Evolutionary conservation across 2,797 vertebrate genomes (phyloP).

Genomic region (Lacerta bilineata): DNA sequence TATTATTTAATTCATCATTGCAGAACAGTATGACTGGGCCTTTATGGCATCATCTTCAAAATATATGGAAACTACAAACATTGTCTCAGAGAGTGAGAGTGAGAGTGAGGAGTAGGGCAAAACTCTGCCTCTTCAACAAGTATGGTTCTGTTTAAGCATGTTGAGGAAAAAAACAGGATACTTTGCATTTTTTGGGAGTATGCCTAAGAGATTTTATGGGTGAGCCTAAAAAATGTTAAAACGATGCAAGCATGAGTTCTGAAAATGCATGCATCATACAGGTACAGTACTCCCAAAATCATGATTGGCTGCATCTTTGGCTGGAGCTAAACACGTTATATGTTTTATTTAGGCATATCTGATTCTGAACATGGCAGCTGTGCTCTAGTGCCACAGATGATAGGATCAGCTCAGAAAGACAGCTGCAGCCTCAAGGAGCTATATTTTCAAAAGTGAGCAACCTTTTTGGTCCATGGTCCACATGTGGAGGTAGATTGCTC

Average conservation of each 20-base stretch:
- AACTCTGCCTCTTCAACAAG: neutral
- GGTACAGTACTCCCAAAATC: too few species aligned
- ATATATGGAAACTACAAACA: constrained; percentile 11
- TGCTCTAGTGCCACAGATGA: neutral
- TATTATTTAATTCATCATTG: constrained; percentile 6
- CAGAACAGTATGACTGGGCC: neutral
- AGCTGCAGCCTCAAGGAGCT: neutral
- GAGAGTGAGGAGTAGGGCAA: neutral
- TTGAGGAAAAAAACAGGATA: neutral
- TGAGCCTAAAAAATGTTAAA: neutral
- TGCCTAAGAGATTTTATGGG: too few species aligned
- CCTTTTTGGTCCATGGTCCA: neutral
- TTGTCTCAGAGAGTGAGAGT: neutral
- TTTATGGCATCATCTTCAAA: constrained; percentile 24
- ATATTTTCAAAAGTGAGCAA: neutral
- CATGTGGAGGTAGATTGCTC: neutral
- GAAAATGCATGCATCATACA: neutral
- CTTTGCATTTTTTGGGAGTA: neutral
- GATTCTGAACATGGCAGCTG: neutral
- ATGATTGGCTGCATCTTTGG: too few species aligned
- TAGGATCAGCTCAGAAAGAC: neutral
- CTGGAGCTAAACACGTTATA: too few species aligned
- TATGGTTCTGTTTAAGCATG: neutral
- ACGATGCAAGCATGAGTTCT: neutral
- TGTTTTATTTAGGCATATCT: neutral